Base-by-base conservation (phyloP, 1,140 invertebrate species). In the Papilio aristodemus region DNA sequence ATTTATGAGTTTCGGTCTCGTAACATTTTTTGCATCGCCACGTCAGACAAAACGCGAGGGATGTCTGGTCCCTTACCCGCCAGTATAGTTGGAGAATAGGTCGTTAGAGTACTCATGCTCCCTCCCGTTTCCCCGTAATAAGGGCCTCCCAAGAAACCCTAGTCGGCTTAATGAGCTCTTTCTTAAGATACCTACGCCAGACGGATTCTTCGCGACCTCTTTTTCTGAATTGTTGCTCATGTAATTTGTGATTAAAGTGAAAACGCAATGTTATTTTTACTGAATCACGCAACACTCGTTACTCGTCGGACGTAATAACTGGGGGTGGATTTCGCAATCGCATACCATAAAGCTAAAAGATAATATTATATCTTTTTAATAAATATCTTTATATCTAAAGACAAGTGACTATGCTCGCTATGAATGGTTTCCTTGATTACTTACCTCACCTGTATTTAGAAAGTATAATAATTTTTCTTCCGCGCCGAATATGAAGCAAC, bases 101-200 rank as follows among this genome's bases (percentile, higher is more conserved):
- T 76, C 72, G 74, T 73, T 72, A 70, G 63, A 69, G 69, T 62
- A 75, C 76, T 82, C 73, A 58, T 71, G 69, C 67, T 32, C 41
- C 66, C 75, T 67, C 75, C 77, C 63, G 69, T 64, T 68, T 74
- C 71, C 74, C 69, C 62, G 70, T 81, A 85, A 83, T 84, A 87
- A 82, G 78, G 76, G 73, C 50, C 68, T 71, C 71, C 69, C 71
- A 75, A 81, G 77, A 72, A 76, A 72, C 77, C 75, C 76, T 79
- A 82, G 77, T 73, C 76, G 70, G 71, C 70, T 81, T 84, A 85
- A 84, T 84, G 82, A 82, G 80, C 73, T 69, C 71, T 78, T 77
- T 71, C 77, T 77, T 77, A 66, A 66, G 63, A 46, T 66, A 63
- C 60, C 22, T 43, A 66, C 41, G 39, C 22, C 41, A 14, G 41